Evolutionary conservation across 2,888 invertebrate species (phyloP).

Genomic region (Clunio marinus): DNA sequence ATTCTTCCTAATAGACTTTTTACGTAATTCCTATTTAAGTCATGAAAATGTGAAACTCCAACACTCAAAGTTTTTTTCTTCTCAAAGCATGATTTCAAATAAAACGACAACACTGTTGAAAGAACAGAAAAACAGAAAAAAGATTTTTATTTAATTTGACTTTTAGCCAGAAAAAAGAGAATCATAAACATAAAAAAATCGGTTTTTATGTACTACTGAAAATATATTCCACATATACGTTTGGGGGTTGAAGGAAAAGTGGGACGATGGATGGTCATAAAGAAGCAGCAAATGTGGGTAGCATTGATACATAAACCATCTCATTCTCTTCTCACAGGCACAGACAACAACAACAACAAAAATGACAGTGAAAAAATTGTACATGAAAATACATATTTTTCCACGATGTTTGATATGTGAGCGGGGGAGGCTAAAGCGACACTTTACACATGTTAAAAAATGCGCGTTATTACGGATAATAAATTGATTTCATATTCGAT

Average conservation of each 20-base stretch:
- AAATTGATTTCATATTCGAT: constrained; percentile 22
- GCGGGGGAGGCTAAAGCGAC: neutral
- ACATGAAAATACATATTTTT: constrained; percentile 17
- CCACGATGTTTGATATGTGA: neutral
- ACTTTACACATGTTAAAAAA: constrained; percentile 17
- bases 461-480: constrained; percentile 22
- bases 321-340: neutral
- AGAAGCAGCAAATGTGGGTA: neutral
- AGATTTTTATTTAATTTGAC: constrained; percentile 15
- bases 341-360: neutral
- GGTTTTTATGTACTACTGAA: neutral
- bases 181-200: too few relatives aligned
- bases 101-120: neutral
- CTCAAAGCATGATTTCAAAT: neutral
- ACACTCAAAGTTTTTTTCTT: neutral
- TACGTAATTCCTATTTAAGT: too few relatives aligned
- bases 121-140: too few relatives aligned
- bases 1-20: neutral
- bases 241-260: neutral
- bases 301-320: constrained; percentile 2
- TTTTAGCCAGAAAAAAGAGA: constrained; percentile 3
- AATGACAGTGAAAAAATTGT: constrained; percentile 17
- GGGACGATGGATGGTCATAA: neutral
- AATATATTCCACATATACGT: neutral
- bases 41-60: neutral